Percentiles rank a stretch among this genome's conserved stretches.
Conservation (phyloP, 35 echinoderm and acorn worm genomes). For the Acanthaster planci region DNA sequence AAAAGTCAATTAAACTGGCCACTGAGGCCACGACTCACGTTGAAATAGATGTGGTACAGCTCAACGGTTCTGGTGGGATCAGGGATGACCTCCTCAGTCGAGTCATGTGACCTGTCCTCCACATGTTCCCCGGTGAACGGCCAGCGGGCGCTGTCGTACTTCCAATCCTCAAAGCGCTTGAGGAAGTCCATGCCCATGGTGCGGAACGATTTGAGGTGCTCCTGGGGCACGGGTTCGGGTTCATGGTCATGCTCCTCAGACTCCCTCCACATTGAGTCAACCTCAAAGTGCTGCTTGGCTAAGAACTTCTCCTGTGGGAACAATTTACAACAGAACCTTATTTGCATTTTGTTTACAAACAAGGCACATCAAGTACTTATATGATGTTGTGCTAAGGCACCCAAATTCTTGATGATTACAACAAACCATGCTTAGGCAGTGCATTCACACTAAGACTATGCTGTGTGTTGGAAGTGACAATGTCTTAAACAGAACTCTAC, state of each 20-base stretch:
- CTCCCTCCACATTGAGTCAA: not conserved
- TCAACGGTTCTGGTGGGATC: not conserved
- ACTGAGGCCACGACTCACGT: slow-evolving; percentile 2
- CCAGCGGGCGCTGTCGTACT: not conserved
- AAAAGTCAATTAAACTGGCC: too few relatives aligned
- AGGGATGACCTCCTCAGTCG: not conserved
- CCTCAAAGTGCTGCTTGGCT: not conserved
- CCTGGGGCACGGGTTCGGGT: not conserved
- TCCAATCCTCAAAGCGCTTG: slow-evolving; percentile 7
- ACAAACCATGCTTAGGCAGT: too few relatives aligned
- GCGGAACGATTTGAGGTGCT: not conserved
- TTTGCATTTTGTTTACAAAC: too few relatives aligned
- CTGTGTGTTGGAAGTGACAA: too few relatives aligned
- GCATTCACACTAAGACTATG: too few relatives aligned
- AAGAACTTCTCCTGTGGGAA: not conserved
- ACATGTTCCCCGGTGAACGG: not conserved
- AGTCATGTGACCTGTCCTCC: not conserved
- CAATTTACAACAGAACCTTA: not conserved
- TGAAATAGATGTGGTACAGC: slow-evolving; percentile 13
- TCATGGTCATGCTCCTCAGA: not conserved
- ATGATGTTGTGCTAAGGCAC: too few relatives aligned
- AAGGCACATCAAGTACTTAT: too few relatives aligned
- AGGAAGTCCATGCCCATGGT: too few relatives aligned
- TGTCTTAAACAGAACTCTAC: too few relatives aligned
- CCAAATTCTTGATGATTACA: too few relatives aligned